Evolutionary conservation across 64 coral and sea anemone genomes (phyloP).

Genomic region (Porites lutea): DNA sequence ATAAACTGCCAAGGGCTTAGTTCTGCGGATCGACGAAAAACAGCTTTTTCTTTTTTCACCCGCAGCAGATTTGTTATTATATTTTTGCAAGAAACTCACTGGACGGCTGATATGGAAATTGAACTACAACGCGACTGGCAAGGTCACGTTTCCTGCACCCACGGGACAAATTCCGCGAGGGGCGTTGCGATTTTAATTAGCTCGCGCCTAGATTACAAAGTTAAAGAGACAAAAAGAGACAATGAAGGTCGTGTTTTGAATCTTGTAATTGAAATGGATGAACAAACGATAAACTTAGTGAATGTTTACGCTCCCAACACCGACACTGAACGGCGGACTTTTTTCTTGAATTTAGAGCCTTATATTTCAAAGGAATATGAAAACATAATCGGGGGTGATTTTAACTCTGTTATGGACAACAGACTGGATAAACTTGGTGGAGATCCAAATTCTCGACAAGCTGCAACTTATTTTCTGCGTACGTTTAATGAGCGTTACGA

Average conservation of each 20-base stretch:
- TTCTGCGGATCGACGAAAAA: background rate
- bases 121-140: slow-evolving; percentile 4
- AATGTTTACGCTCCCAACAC: slow-evolving; percentile 34
- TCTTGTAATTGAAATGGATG: background rate
- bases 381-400: slow-evolving; percentile 14
- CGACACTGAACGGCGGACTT: background rate
- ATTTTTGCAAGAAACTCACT: slow-evolving; percentile 39
- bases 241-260: background rate
- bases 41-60: background rate
- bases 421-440: background rate
- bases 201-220: background rate
- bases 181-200: slow-evolving; percentile 27
- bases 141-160: background rate
- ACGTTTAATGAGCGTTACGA: background rate
- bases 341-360: background rate
- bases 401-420: slow-evolving; percentile 16
- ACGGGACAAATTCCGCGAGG: background rate
- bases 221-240: background rate
- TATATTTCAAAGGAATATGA: background rate
- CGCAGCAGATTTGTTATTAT: slow-evolving; percentile 1
- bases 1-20: slow-evolving; percentile 1
- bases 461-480: background rate
- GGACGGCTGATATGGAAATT: background rate
- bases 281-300: background rate
- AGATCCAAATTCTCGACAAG: background rate